A percentile compares a stretch with the other conserved stretches of the same genome.
These are phyloP conservation scores for Todiramphus chloris DNA, from an alignment of 2,113 vertebrate genomes.

Conservation along the genomic window DNA sequence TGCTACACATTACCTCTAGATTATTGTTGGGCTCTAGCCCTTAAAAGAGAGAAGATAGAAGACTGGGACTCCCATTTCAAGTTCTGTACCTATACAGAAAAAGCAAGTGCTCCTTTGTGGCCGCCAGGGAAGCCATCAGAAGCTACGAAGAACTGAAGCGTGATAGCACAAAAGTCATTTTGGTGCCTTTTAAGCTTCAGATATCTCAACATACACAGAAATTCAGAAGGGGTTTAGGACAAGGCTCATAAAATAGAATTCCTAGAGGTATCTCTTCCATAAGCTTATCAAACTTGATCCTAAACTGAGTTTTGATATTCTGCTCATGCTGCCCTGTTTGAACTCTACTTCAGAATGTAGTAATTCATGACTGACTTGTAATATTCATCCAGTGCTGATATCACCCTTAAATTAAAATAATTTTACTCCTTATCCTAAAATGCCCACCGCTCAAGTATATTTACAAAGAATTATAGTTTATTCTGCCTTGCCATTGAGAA, in stretches of 20 bases:
- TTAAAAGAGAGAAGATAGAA: neutral
- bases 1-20: neutral
- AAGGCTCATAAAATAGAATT: neutral
- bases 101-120: neutral
- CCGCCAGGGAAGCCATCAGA: neutral
- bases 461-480: neutral
- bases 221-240: neutral
- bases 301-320: neutral
- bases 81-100: neutral
- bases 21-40: neutral
- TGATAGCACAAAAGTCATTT: neutral
- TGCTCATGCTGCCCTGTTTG: neutral
- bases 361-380: too few species aligned
- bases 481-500: neutral
- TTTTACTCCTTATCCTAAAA: neutral
- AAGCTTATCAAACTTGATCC: neutral
- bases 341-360: too few species aligned
- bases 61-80: neutral
- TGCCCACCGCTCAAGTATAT: neutral
- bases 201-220: neutral
- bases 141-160: neutral
- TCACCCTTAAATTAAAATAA: too few species aligned
- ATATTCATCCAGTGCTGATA: too few species aligned
- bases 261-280: neutral
- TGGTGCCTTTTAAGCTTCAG: neutral